These are phyloP conservation scores for Chaunax sp. DNA, from an alignment of 2,797 vertebrate species.

Conservation along the genomic window DNA sequence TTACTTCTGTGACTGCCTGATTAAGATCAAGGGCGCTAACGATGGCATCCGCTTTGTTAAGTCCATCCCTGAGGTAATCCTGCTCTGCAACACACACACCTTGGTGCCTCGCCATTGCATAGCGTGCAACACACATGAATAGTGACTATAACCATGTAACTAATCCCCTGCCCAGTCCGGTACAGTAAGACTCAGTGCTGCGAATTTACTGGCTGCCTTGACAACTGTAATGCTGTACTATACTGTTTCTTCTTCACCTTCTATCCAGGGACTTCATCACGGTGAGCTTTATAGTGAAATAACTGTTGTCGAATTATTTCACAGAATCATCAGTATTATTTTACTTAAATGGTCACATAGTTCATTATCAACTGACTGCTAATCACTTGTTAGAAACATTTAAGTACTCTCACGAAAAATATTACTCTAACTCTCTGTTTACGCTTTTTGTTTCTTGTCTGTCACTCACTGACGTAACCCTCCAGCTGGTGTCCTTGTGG, in stretches of 20 bases:
- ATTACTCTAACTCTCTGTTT: constrained; percentile 43
- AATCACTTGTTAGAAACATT: constrained; percentile 23
- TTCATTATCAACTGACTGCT: not conserved
- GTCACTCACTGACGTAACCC: constrained; percentile 33
- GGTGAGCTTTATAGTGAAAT: constrained; percentile 59
- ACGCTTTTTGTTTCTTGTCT: constrained; percentile 31
- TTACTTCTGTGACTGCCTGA: constrained; percentile 95
- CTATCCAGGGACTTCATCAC: constrained; percentile 42
- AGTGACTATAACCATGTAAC: constrained; percentile 40
- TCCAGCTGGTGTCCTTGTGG: constrained; percentile 71
- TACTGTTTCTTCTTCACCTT: constrained; percentile 31
- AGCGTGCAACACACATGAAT: constrained; percentile 41
- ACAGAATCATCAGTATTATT: no score
- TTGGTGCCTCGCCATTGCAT: constrained; percentile 13
- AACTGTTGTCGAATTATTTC: constrained; percentile 10
- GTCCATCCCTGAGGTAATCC: constrained; percentile 94
- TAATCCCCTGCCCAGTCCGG: constrained; percentile 59
- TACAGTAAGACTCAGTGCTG: constrained; percentile 37
- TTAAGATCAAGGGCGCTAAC: constrained; percentile 95
- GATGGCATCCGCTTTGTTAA: constrained; percentile 98
- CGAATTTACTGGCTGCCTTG: constrained; percentile 41
- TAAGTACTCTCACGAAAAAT: constrained; percentile 17
- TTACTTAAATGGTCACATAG: no score
- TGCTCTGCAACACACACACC: constrained; percentile 32
- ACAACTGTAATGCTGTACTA: constrained; percentile 10